Evolutionary conservation across 1,140 invertebrate genomes (phyloP), one percentile per base, ranked within the genome.

Genomic region (Lasioglossum baleicum): DNA sequence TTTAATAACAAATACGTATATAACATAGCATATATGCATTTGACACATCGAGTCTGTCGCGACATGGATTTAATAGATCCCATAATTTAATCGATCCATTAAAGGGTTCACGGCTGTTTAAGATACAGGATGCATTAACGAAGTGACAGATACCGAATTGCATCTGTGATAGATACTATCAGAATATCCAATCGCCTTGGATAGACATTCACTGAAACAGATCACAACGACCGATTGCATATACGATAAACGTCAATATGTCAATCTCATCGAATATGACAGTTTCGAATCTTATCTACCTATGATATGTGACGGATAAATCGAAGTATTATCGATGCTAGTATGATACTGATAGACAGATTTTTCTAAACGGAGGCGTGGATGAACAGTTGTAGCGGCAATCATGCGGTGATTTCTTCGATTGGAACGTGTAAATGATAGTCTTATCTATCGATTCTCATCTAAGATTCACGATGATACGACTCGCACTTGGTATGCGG

Each of bases 61-160:
- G 1, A 35, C 44, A 11, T 3, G 10, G 44, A 3, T 48, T 48
- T 48, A 48, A 48, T 48, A 48, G 44, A 48, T 48, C 44, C 44
- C 2, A 11, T 48, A 48, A 48, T 48, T 48, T 48, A 48, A 48
- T 48, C 10, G 44, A 48, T 48, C 44, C 13, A 48, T 48, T 48
- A 48, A 48, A 48, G 10, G 44, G 44, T 48, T 48, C 44, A 53
- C 51, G 17, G 15, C 17, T 53, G 15, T 53, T 48, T 48, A 48
- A 53, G 51, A 15, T 15, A 17, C 31, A 90, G 86, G 77, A 81
- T 78, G 80, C 78, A 88, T 85, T 91, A 91, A 92, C 89, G 91
- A 91, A 89, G 85, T 91, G 89, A 92, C 84, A 61, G 51, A 78
- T n/a, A 48, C 17, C 67, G 58, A 70, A 58, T 51, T 66, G 40